These are phyloP conservation scores for Mus spretus DNA, from an alignment of 2,797 vertebrate species.

Conservation along the genomic window DNA sequence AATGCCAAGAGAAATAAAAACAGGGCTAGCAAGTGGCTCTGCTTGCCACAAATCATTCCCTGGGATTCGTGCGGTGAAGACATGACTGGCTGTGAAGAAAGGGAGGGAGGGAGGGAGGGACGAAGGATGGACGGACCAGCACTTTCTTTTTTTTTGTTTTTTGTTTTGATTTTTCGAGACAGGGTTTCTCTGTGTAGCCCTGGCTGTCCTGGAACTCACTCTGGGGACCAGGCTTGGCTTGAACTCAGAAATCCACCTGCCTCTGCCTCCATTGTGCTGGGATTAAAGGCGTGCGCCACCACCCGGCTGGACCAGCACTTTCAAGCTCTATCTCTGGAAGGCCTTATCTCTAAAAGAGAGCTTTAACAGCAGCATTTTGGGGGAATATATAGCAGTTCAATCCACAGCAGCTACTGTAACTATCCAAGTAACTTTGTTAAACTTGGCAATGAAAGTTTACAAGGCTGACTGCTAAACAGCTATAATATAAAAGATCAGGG, in stretches of 20 bases:
- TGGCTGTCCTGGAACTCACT: no score
- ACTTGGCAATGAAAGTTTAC: not conserved
- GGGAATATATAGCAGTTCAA: not conserved
- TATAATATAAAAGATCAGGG: not conserved
- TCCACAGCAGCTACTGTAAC: not conserved
- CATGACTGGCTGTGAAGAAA: no score
- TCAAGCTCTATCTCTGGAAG: not conserved
- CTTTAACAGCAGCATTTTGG: not conserved
- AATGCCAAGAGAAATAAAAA: not conserved
- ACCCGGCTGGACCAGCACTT: not conserved
- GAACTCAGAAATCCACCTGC: no score
- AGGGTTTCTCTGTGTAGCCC: no score
- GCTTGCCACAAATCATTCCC: not conserved
- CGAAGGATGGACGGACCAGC: no score
- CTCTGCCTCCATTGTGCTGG: no score
- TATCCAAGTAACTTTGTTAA: not conserved
- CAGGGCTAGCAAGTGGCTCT: not conserved
- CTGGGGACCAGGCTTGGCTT: no score
- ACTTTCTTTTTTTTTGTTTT: not conserved
- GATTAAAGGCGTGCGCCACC: no score
- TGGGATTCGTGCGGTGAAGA: not conserved
- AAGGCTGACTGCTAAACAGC: not conserved
- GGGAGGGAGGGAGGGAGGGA: no score
- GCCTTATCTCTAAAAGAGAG: not conserved
- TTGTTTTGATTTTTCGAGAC: no score